Base-by-base conservation (phyloP, 2,113 vertebrate genomes). In the Sphaerodactylus townsendi region DNA sequence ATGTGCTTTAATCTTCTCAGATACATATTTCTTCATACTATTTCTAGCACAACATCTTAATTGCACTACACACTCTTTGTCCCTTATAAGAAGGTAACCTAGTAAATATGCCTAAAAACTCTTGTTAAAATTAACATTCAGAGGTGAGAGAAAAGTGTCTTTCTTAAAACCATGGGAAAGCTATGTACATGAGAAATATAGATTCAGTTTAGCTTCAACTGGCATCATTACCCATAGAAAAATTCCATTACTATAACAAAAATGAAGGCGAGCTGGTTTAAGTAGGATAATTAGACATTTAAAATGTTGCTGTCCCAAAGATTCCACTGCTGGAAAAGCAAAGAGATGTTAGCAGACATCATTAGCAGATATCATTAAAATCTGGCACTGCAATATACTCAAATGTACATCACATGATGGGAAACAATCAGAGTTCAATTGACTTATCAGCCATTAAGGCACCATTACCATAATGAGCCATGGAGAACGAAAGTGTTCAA, bases 401-500 rank as follows among this genome's bases (percentile, higher is more conserved):
- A 85, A 30, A 75, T 17, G 33, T 77, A 25, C 1, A 21, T 10
- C 3, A 74, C 11, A 8, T 50, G 10, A 56, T 0, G 0, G 33
- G 1, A 81, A n/a, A 46, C n/a, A 86, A 73, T 71, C 21, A 48
- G 74, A 81, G 21, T 64, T 71, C 0, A 1, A 33, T 15, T 68
- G 37, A 1, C 6, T 85, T 84, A 77, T 79, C 59, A 56, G 21
- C 11, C 59, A 75, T 46, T 89, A 21, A 77, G 72, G 15, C 85
- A 21, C 6, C 28, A 30, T 87, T 71, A 82, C 13, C 28, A 50
- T 59, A 72, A 81, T 68, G 72, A 44, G 33, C 86, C 39, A 78
- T 30, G 50, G 85, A 85, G 80, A 77, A 25, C 33, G 53, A 72
- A 86, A 82, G 53, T 77, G 64, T 64, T 28, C 44, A 91, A 89